phyloP scores from a whole-genome alignment of 2,888 invertebrate genomes.

The Cheilosia impressa region DNA sequence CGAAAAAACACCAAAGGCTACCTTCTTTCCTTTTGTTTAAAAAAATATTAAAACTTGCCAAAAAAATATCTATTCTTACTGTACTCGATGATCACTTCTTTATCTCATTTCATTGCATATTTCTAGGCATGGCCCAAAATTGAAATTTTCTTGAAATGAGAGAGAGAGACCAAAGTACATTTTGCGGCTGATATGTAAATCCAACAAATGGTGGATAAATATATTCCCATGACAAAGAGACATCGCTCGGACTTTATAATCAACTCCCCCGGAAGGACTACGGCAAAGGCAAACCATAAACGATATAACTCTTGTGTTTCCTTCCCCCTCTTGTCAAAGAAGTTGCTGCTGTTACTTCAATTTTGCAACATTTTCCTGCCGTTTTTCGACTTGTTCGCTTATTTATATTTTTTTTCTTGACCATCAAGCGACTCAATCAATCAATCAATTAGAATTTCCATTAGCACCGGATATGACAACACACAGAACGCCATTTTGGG shows the following conservation, averaged over 20 bases:
- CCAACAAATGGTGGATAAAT: no score
- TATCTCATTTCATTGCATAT: not conserved
- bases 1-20: no score
- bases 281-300: no score
- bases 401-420: conserved; percentile 39
- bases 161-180: no score
- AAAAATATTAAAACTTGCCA: no score
- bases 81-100: not conserved
- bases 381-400: conserved; percentile 26
- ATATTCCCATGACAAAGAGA: no score
- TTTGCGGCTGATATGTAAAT: no score
- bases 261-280: no score
- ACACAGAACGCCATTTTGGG: conserved; percentile 76
- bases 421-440: conserved; percentile 75
- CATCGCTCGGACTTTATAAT: no score
- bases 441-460: conserved; percentile 79
- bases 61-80: not conserved
- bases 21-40: no score
- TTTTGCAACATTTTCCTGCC: not conserved
- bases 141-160: no score
- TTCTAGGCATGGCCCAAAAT: not conserved
- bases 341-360: not conserved
- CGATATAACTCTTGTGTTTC: not conserved
- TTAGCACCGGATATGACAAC: conserved; percentile 79
- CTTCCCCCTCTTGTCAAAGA: not conserved